Evolutionary conservation across 2,888 invertebrate genomes (phyloP).

Genomic region (Cataglyphis altisquamis): DNA sequence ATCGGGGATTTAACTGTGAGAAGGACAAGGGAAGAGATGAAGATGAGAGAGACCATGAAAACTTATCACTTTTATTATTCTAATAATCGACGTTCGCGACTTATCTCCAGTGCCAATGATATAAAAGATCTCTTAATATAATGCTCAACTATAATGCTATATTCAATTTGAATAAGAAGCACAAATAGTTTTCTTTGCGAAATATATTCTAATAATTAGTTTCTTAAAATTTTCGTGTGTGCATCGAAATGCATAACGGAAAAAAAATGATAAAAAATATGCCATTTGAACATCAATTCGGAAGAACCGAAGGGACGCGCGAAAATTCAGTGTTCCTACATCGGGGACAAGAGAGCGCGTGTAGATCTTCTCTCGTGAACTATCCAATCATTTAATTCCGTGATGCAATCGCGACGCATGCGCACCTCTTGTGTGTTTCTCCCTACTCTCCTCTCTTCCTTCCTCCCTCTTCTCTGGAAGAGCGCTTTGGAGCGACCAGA

Average conservation of each 20-base stretch:
- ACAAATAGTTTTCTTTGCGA: background rate
- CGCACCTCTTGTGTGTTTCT: constrained; percentile 46
- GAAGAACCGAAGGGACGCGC: background rate
- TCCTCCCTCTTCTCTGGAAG: constrained; percentile 12
- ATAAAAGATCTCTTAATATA: no score
- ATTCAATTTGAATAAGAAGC: background rate
- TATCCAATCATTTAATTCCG: constrained; percentile 44
- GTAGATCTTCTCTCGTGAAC: constrained; percentile 27
- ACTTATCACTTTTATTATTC: background rate
- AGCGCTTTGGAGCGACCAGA: constrained; percentile 55
- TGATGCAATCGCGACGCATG: constrained; percentile 61
- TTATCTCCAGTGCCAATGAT: background rate
- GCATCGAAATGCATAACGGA: background rate
- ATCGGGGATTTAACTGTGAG: constrained; percentile 28
- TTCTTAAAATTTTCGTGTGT: background rate
- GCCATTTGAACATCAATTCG: background rate
- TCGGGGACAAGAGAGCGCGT: background rate
- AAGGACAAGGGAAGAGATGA: background rate
- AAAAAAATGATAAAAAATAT: background rate
- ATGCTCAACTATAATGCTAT: background rate
- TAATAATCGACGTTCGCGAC: background rate
- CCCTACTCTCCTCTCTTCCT: constrained; percentile 21
- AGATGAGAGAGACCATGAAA: constrained; percentile 4
- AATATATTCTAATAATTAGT: background rate
- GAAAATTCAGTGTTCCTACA: constrained; percentile 13